Evolutionary conservation across 2,113 vertebrate genomes (phyloP).

Genomic region (Callipepla squamata): DNA sequence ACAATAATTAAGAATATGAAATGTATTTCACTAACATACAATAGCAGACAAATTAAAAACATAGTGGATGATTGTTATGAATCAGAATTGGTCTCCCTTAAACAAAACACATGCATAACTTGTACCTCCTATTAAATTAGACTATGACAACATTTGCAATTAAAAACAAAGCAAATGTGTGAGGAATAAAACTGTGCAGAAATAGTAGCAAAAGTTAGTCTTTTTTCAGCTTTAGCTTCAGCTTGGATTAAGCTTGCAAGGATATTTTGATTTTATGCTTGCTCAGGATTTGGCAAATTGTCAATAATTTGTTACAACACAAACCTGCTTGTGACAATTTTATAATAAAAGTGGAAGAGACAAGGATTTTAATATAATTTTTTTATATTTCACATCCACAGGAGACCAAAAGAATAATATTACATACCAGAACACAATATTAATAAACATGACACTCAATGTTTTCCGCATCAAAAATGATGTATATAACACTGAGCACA

Average conservation of each 20-base stretch:
- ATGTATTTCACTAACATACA: background rate
- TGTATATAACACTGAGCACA: accelerated
- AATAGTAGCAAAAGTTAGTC: background rate
- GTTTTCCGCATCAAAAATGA: background rate
- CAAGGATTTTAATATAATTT: background rate
- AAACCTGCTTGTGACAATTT: background rate
- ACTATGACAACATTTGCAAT: background rate
- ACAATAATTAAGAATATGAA: background rate
- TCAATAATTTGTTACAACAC: background rate
- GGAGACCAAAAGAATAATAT: background rate
- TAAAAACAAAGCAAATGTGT: background rate
- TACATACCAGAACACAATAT: background rate
- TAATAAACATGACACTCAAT: background rate
- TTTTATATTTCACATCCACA: background rate
- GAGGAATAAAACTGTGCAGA: background rate
- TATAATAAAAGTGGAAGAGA: background rate
- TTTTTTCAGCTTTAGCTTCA: background rate
- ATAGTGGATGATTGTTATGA: background rate
- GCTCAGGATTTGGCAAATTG: background rate
- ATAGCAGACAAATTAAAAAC: background rate
- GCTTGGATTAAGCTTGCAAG: background rate
- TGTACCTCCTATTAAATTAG: background rate
- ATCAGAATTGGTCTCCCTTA: background rate
- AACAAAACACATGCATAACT: background rate
- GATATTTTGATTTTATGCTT: background rate